Evolutionary conservation across 2,797 vertebrate genomes (phyloP), one percentile per base, ranked within the genome.

Genomic region (Arnoldichthys spilopterus): DNA sequence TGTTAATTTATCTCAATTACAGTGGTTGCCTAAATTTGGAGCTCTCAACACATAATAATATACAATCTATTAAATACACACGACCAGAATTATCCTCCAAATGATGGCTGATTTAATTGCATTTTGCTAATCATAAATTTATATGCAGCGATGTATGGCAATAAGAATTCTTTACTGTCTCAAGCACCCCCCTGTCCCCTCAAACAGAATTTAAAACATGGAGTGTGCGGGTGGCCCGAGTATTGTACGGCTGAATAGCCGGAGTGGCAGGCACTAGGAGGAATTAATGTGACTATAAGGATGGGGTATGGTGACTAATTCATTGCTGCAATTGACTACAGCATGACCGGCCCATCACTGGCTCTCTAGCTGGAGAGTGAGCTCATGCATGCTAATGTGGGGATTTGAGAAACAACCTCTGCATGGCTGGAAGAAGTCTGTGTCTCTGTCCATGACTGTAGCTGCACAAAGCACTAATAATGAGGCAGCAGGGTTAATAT

Each of bases 291-390:
- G 11, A 45, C 16, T 77, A 59, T 53, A 62, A 59, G 56, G 30
- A 61, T 8, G 26, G 69, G 43, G 56, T 68, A 45, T 76, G 68
- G 67, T 76, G 76, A 76, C 72, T 81, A 78, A 78, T 79, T 68
- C 68, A 84, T 76, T 71, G 70, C 68, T 68, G 68, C 72, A 80
- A 74, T 81, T 81, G 74, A 64, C 74, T 72, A 58, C 79, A 81
- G 69, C 74, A 77, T 43, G 69, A 59, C 61, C 24, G 9, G 59
- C 64, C 69, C 53, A 68, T 69, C 70, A 61, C 54, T 51, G 80
- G 34, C 62, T 40, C 24, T 43, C 62, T 53, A 40, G 43, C 40
- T 34, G 45, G 68, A 58, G 67, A 53, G 22, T 11, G 7, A 77
- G 69, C 54, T 68, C 20, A 32, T 61, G 74, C 62, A 77, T 77